Percentiles rank a stretch among this genome's conserved stretches.
These are phyloP conservation scores for Agrochola lychnidis DNA, from an alignment of 2,888 invertebrate species.

Conservation along the genomic window DNA sequence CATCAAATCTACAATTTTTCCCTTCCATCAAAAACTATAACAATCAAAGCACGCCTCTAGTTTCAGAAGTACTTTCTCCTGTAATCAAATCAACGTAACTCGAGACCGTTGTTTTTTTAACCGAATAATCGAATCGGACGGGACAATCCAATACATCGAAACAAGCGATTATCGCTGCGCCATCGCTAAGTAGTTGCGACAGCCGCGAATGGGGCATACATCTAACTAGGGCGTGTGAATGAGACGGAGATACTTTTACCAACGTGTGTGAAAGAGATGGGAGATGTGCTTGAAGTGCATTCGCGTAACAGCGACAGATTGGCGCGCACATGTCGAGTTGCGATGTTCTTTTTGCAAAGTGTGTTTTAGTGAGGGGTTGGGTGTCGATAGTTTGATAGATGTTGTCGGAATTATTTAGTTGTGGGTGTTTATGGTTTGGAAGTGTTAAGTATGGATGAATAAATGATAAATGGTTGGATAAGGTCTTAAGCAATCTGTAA, in stretches of 20 bases:
- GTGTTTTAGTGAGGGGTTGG: conserved; percentile 66
- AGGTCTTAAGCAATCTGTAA: not conserved
- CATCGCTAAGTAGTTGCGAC: conserved; percentile 87
- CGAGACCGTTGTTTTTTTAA: conserved; percentile 75
- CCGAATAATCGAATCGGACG: conserved; percentile 84
- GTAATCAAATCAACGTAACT: conserved; percentile 72
- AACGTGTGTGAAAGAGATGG: conserved; percentile 69
- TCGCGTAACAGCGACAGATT: conserved; percentile 89
- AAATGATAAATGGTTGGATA: not conserved
- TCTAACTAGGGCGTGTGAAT: conserved; percentile 72
- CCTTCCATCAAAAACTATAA: conserved; percentile 18
- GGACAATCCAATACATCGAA: conserved; percentile 85
- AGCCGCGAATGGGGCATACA: conserved; percentile 71
- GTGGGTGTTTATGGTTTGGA: not conserved
- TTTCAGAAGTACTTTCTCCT: conserved; percentile 16
- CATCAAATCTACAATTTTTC: not conserved
- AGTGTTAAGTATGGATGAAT: not conserved
- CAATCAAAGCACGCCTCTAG: conserved; percentile 47
- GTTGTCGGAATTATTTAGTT: not conserved
- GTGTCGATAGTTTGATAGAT: conserved; percentile 45
- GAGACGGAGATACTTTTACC: conserved; percentile 63
- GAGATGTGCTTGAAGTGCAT: conserved; percentile 77
- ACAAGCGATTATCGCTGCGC: conserved; percentile 83
- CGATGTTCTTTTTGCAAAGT: conserved; percentile 89
- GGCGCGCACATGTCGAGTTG: conserved; percentile 89